Evolutionary conservation across 2,113 vertebrate genomes (phyloP).

Genomic region (Gorsachius goisagi): DNA sequence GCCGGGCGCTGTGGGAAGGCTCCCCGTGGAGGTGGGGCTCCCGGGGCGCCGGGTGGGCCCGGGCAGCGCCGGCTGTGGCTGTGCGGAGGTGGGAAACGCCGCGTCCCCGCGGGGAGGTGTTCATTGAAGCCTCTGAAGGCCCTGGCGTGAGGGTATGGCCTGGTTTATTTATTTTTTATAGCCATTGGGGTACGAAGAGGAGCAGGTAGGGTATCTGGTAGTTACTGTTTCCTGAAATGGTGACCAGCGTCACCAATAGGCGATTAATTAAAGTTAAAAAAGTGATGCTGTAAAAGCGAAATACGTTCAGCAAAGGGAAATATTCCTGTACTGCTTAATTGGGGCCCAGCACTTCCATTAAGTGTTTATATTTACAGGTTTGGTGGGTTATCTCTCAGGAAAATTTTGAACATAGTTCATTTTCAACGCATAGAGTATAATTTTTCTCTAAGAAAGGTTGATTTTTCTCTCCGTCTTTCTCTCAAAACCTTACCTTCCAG

Average conservation of each 20-base stretch:
- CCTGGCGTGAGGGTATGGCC: neutral
- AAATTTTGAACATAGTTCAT: neutral
- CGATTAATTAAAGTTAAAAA: neutral
- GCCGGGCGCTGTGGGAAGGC: neutral
- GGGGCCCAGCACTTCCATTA: neutral
- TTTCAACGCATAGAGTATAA: neutral
- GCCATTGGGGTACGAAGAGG: neutral
- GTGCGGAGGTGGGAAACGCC: no score
- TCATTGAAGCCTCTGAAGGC: neutral
- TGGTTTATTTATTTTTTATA: accelerated
- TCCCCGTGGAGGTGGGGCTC: neutral
- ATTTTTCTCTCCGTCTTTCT: neutral
- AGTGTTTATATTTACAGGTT: neutral
- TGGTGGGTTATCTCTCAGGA: neutral
- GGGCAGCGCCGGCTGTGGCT: neutral
- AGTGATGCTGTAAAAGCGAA: neutral
- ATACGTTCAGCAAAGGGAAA: neutral
- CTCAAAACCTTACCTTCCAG: neutral
- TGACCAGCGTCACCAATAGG: neutral
- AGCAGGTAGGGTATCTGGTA: neutral
- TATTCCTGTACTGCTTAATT: neutral
- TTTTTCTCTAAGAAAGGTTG: neutral
- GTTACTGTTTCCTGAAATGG: neutral
- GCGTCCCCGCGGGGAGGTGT: neutral
- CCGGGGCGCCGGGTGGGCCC: neutral